phyloP scores from a whole-genome alignment of 2,797 vertebrate species.

The Cirrhinus molitorella region DNA sequence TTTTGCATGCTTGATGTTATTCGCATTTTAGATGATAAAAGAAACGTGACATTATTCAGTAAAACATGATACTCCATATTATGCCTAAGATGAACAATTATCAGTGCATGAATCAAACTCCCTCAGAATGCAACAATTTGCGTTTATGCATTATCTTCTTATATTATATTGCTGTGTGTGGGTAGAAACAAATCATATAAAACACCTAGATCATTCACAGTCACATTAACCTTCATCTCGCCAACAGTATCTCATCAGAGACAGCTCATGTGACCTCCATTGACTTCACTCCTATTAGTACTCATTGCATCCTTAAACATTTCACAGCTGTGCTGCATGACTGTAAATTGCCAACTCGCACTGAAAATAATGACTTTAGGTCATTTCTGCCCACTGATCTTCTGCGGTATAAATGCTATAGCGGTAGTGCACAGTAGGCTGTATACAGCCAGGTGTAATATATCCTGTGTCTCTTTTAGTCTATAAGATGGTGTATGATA shows the following conservation, averaged over 20 bases:
- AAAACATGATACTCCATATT: not conserved
- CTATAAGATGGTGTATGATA: not conserved
- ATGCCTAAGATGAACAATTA: not conserved
- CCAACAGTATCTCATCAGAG: not conserved
- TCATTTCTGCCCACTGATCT: not conserved
- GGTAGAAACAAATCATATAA: not conserved
- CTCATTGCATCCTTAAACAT: not conserved
- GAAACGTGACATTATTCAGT: not conserved
- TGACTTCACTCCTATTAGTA: not conserved
- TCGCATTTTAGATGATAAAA: not conserved
- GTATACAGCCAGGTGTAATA: not conserved
- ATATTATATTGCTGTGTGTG: not conserved
- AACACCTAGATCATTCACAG: not conserved
- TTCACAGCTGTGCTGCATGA: not conserved
- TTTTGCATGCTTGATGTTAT: not conserved
- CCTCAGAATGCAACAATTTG: not conserved
- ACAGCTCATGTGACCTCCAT: not conserved
- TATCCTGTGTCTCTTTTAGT: not conserved
- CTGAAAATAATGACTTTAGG: not conserved
- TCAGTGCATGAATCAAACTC: not conserved
- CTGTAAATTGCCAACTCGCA: not conserved
- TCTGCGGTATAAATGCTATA: not conserved
- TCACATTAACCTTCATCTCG: not conserved
- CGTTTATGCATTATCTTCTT: not conserved
- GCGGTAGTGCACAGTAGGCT: not conserved